phyloP scores from a whole-genome alignment of 2,888 invertebrate genomes.

The Empis stercorea region DNA sequence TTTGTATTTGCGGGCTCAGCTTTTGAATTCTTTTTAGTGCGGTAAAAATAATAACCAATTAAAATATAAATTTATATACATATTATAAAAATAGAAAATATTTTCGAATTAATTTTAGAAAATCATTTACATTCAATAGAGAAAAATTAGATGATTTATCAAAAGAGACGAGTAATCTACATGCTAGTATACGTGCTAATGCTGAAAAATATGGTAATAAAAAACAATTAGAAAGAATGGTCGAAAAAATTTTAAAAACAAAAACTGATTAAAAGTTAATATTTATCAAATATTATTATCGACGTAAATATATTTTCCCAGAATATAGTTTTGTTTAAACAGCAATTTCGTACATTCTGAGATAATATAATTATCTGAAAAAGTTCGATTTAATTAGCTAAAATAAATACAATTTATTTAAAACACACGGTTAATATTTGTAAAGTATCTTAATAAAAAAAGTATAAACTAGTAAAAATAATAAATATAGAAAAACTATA shows the following conservation, averaged over 20 bases:
- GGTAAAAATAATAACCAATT: slow-evolving; percentile 33
- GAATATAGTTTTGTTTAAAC: too few species aligned
- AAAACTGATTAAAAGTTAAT: too few species aligned
- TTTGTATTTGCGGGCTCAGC: slow-evolving; percentile 45
- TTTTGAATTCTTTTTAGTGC: slow-evolving; percentile 46
- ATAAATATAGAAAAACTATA: too few species aligned
- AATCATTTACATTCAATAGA: slow-evolving; percentile 40
- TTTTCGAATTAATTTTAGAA: slow-evolving; percentile 40
- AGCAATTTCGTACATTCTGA: too few species aligned
- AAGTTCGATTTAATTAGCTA: too few species aligned
- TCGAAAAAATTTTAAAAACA: slow-evolving; percentile 19
- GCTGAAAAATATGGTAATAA: slow-evolving; percentile 45
- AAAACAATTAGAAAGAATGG: slow-evolving; percentile 36
- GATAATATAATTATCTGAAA: too few species aligned
- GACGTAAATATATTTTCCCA: too few species aligned
- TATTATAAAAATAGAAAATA: slow-evolving; percentile 20
- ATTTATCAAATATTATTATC: too few species aligned
- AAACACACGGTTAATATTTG: too few species aligned
- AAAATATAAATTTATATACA: background rate
- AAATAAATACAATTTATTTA: too few species aligned
- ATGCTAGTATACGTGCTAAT: slow-evolving; percentile 40
- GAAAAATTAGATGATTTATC: slow-evolving; percentile 39
- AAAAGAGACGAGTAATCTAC: slow-evolving; percentile 37
- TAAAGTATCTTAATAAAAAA: too few species aligned
- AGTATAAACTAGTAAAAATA: too few species aligned